Conservation (phyloP, 2,888 invertebrate species). For the Lasioglossum oenotherae region DNA sequence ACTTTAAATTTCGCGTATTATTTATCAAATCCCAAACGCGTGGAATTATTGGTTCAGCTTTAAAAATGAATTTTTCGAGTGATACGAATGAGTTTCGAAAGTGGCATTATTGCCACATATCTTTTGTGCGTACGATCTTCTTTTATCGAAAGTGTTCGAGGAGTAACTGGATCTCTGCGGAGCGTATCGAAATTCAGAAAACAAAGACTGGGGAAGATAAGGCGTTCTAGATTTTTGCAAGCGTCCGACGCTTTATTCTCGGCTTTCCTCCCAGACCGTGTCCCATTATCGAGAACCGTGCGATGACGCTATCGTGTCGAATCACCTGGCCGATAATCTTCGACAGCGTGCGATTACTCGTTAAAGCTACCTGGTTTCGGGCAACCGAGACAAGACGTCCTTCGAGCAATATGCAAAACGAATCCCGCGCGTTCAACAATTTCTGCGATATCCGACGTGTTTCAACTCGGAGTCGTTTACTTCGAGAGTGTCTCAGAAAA, state of each 20-base stretch:
- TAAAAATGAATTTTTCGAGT: background rate
- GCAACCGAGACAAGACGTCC: background rate
- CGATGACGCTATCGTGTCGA: slow-evolving; percentile 24
- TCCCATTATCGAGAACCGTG: background rate
- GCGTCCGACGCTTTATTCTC: background rate
- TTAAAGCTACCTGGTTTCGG: slow-evolving; percentile 36
- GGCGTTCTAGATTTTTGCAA: background rate
- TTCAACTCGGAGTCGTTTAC: background rate
- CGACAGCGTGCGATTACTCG: background rate
- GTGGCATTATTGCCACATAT: background rate
- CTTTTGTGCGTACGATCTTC: background rate
- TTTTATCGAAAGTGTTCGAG: background rate
- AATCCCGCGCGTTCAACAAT: background rate
- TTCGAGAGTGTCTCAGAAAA: background rate
- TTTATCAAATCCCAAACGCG: background rate
- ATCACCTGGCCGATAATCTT: slow-evolving; percentile 30
- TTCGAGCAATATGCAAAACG: slow-evolving; percentile 1
- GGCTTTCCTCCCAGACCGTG: background rate
- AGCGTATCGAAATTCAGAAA: background rate
- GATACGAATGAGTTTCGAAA: background rate
- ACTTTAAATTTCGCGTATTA: background rate
- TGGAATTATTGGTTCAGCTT: background rate
- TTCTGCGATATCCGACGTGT: background rate
- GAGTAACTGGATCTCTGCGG: background rate
- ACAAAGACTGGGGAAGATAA: background rate